Evolutionary conservation across 64 coral and sea anemone genomes (phyloP).

Genomic region (Actinia tenebrosa): DNA sequence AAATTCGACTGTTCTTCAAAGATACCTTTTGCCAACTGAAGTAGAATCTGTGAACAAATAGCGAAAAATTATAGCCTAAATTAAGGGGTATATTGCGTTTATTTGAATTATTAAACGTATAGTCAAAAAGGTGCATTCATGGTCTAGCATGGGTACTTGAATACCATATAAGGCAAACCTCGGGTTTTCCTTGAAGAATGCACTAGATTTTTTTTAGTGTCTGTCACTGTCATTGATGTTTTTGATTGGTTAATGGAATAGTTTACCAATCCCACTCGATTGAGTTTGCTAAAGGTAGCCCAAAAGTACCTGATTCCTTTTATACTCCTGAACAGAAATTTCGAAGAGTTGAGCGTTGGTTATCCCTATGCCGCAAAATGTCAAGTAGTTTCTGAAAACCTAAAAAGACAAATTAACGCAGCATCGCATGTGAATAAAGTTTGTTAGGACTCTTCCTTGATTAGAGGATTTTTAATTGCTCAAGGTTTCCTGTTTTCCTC

Average conservation of each 20-base stretch:
- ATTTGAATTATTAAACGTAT: too few relatives aligned
- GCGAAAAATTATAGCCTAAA: background rate
- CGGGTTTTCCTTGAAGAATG: too few relatives aligned
- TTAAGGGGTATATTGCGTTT: background rate
- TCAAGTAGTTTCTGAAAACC: slow-evolving; percentile 96
- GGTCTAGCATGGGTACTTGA: too few relatives aligned
- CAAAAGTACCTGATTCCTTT: slow-evolving; percentile 84
- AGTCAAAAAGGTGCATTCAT: too few relatives aligned
- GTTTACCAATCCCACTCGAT: background rate
- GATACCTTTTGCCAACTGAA: slow-evolving; percentile 83
- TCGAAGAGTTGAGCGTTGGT: slow-evolving; percentile 97
- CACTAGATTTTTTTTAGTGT: too few relatives aligned
- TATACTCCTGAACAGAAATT: slow-evolving; percentile 90
- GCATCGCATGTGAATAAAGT: background rate
- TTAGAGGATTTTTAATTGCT: too few relatives aligned
- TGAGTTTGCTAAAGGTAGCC: background rate
- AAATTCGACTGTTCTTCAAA: slow-evolving; percentile 93
- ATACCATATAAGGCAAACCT: too few relatives aligned
- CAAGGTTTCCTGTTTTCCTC: too few relatives aligned
- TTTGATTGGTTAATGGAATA: background rate
- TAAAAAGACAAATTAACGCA: slow-evolving; percentile 3
- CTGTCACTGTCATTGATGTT: too few relatives aligned
- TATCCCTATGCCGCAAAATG: slow-evolving; percentile 93
- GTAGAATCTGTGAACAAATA: slow-evolving; percentile 46
- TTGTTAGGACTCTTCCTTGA: background rate